Evolutionary conservation across 2,797 vertebrate genomes (phyloP).

Genomic region (Cercopithecus hamlyni): DNA sequence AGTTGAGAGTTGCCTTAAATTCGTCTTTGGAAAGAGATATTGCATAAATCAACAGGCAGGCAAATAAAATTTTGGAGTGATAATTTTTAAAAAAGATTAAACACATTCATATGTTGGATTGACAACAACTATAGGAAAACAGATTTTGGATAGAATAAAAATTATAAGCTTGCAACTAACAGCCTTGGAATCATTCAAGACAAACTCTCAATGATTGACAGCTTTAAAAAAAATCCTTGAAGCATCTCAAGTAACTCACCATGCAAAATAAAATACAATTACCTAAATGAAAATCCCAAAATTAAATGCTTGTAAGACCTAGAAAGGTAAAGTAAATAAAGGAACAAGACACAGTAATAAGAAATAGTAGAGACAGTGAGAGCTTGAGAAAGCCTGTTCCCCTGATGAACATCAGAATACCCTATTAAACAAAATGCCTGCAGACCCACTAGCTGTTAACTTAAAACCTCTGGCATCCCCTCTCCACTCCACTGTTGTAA

Average conservation of each 20-base stretch:
- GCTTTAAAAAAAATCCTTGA: background rate
- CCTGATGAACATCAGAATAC: background rate
- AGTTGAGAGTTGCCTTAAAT: background rate
- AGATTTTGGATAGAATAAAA: slow-evolving; percentile 1
- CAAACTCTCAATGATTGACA: background rate
- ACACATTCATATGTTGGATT: background rate
- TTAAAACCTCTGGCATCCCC: background rate
- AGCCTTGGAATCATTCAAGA: background rate
- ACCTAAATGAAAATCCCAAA: background rate
- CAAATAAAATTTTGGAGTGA: background rate
- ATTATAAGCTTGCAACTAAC: background rate
- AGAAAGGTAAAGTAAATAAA: slow-evolving; percentile 4
- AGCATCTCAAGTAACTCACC: background rate
- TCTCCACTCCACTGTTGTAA: background rate
- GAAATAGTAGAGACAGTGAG: background rate
- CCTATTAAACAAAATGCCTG: background rate
- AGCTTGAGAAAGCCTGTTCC: background rate
- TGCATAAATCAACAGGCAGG: background rate
- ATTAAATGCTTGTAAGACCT: background rate
- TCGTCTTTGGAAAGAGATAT: background rate
- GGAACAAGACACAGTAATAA: background rate
- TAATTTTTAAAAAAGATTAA: background rate
- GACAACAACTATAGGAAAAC: background rate
- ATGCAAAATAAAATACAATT: background rate
- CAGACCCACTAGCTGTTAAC: background rate